Evolutionary conservation across 1,140 invertebrate genomes (phyloP).

Genomic region (Tetranychus urticae): DNA sequence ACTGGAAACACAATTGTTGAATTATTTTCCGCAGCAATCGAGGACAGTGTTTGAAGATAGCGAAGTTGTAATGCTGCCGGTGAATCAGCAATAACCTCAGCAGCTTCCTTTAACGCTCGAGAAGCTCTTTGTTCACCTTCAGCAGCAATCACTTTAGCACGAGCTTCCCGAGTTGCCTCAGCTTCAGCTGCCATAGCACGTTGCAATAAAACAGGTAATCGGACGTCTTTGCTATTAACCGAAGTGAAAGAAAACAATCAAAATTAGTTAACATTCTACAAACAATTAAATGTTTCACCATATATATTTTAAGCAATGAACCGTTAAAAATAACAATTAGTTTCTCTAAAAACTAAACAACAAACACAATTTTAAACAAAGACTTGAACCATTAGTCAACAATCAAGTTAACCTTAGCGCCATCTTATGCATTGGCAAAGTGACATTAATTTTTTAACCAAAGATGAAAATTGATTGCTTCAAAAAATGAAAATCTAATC

Average conservation of each 20-base stretch:
- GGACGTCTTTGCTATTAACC: conserved; percentile 17
- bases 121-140: conserved; percentile 64
- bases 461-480: no score
- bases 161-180: conserved; percentile 20
- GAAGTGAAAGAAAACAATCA: conserved; percentile 18
- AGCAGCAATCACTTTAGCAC: conserved; percentile 28
- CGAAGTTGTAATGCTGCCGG: conserved; percentile 32
- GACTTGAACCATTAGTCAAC: no score
- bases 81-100: conserved; percentile 48
- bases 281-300: no score
- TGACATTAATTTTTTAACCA: no score
- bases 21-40: conserved; percentile 89
- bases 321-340: no score
- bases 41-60: conserved; percentile 58
- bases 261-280: no score
- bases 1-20: conserved; percentile 85
- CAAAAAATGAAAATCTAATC: no score
- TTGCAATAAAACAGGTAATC: neutral
- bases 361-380: no score
- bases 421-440: no score
- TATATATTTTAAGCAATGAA: no score
- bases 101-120: conserved; percentile 60
- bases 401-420: no score
- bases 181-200: conserved; percentile 24
- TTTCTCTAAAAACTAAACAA: no score